Conservation (phyloP, 2,888 invertebrate genomes). For the Cerastoderma edule region DNA sequence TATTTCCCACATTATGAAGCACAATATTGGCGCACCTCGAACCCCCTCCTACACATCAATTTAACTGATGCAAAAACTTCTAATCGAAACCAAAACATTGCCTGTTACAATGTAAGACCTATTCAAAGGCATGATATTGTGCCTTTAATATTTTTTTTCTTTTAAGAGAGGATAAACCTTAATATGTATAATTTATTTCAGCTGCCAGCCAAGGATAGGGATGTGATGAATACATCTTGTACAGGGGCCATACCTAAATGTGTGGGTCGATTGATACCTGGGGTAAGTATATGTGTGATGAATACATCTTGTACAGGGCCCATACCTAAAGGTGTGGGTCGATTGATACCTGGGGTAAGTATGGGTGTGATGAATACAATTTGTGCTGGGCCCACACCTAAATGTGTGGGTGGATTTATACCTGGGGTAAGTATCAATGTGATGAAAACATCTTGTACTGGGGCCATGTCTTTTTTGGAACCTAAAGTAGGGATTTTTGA, state of each 20-base stretch:
- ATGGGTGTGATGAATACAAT: slow-evolving; percentile 68
- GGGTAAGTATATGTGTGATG: slow-evolving; percentile 61
- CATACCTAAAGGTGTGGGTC: slow-evolving; percentile 37
- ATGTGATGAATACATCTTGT: slow-evolving; percentile 68
- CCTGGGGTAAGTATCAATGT: slow-evolving; percentile 61
- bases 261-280: slow-evolving; percentile 61
- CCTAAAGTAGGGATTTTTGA: no score
- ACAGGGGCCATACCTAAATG: slow-evolving; percentile 50
- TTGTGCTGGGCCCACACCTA: slow-evolving; percentile 36
- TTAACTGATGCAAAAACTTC: no score
- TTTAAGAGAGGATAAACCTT: no score
- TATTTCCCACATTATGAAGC: no score
- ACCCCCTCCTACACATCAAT: no score
- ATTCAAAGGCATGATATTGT: no score
- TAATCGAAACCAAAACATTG: no score
- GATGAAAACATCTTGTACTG: slow-evolving; percentile 66
- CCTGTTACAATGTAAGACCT: no score
- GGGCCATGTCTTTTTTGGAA: slow-evolving; percentile 3
- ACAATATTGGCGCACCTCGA: no score
- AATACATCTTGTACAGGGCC: slow-evolving; percentile 63
- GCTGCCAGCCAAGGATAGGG: slow-evolving; percentile 56
- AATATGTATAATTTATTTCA: no score
- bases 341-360: slow-evolving; percentile 59
- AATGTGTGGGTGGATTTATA: slow-evolving; percentile 50
- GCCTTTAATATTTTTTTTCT: no score